Evolutionary conservation across 1,140 invertebrate species (phyloP), one percentile per base, ranked within the genome.

Genomic region (Zophobas morio): DNA sequence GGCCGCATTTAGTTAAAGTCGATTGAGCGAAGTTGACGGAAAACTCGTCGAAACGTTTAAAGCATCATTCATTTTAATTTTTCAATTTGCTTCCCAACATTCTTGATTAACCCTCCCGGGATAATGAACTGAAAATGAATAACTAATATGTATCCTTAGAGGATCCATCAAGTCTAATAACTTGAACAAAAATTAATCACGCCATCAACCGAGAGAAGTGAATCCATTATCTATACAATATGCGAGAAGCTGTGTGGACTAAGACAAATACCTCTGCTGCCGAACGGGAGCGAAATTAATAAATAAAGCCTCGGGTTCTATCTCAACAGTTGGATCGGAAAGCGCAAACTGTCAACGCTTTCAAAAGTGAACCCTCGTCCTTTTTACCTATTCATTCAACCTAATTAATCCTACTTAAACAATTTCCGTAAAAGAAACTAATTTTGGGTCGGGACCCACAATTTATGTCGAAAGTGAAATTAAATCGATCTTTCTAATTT

Each of bases 111-210:
- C 74, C 42, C 73, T 71, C 46, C 6, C 36, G 6, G 51, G 47
- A 74, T 74, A 74, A 74, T 74, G 71, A 78, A 70, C 72, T 36
- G 72, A 53, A 51, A 75, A 75, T 51, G 77, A 78, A 78, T 75
- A 77, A 78, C 77, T 75, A 75, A 78, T 75, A 78, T 56, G 60
- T 78, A 78, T 71, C 53, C 53, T 74, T 54, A 74, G 53, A 33
- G 46, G 42, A 74, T 74, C 73, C 73, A 78, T 78, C 77, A 78
- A 53, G 5, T 78, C 73, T 78, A 75, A 78, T 75, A 75, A 78
- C 63, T 56, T 70, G 72, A 78, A 71, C 72, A 78, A 78, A 78
- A 75, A 78, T 78, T 78, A 78, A 78, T 78, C 77, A 78, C 77
- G 37, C 77, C 77, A 78, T 78, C 72, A 78, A 71, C 63, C 34